These are phyloP conservation scores for Alviniconcha strummeri DNA, from an alignment of 2,888 invertebrate species.

Conservation along the genomic window DNA sequence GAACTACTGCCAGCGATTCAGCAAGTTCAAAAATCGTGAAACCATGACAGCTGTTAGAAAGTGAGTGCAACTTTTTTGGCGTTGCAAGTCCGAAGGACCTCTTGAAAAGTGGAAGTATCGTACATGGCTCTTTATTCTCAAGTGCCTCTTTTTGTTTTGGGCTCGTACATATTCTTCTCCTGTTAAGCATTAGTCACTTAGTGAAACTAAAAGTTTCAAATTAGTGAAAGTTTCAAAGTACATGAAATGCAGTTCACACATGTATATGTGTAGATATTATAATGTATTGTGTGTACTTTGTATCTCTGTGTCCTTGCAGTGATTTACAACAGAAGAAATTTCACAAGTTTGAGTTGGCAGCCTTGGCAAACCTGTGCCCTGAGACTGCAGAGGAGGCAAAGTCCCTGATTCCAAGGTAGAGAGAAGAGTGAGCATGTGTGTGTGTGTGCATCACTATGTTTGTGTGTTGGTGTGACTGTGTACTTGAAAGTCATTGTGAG, in stretches of 20 bases:
- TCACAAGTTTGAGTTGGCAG: slow-evolving; percentile 98
- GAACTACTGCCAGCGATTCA: slow-evolving; percentile 95
- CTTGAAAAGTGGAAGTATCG: no score
- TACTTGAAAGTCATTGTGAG: neutral
- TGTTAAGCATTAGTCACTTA: no score
- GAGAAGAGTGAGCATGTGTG: neutral
- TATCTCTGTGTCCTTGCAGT: slow-evolving; percentile 77
- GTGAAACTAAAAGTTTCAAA: no score
- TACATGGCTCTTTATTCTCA: no score
- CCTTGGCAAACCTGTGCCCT: slow-evolving; percentile 97
- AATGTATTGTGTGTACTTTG: neutral
- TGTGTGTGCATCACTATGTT: neutral
- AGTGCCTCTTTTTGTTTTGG: neutral
- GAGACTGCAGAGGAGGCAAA: slow-evolving; percentile 99
- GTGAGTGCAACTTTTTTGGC: slow-evolving; percentile 74
- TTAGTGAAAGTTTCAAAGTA: no score
- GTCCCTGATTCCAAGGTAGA: slow-evolving; percentile 89
- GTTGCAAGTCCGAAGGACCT: no score
- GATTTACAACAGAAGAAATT: slow-evolving; percentile 89
- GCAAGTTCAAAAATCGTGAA: slow-evolving; percentile 98
- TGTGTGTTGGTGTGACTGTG: neutral
- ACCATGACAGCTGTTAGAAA: slow-evolving; percentile 96
- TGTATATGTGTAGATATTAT: neutral
- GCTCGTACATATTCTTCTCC: no score
- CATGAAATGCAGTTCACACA: no score